Conservation (phyloP, 1,140 invertebrate genomes). For the Drosophila grimshawi region DNA sequence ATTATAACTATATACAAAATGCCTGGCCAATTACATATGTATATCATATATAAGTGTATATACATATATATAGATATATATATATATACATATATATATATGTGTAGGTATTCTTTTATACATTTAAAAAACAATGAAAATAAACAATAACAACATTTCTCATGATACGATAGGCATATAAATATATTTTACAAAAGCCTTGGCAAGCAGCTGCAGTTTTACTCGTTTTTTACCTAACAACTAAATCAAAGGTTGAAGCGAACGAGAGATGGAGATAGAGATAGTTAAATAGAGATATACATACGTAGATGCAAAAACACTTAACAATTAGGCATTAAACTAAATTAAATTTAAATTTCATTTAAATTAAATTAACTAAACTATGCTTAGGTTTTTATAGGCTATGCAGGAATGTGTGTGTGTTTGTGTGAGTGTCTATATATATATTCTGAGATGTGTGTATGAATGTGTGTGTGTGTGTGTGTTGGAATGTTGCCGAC, state of each 20-base stretch:
- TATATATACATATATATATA: conserved; percentile 34
- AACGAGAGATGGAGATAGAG: conserved; percentile 6
- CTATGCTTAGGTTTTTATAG: conserved; percentile 59
- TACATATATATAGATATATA: conserved; percentile 17
- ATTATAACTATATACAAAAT: conserved; percentile 76
- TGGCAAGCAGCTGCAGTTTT: conserved; percentile 66
- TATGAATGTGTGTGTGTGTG: conserved; percentile 14
- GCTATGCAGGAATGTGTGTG: conserved; percentile 70
- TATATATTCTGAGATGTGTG: conserved; percentile 32
- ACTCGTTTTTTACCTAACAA: conserved; percentile 29
- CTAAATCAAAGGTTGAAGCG: conserved; percentile 17
- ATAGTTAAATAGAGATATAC: conserved; percentile 4
- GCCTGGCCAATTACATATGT: conserved; percentile 60
- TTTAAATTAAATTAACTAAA: conserved; percentile 83
- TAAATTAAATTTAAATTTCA: conserved; percentile 83
- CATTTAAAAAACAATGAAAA: conserved; percentile 84
- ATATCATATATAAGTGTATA: conserved; percentile 18
- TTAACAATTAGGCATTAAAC: conserved; percentile 73
- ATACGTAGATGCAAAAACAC: conserved; percentile 53
- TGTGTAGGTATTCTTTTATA: conserved; percentile 70
- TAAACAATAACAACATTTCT: conserved; percentile 79
- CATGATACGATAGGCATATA: conserved; percentile 60
- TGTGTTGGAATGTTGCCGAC: conserved; percentile 20
- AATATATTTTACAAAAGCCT: conserved; percentile 77
- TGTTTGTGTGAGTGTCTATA: conserved; percentile 5